Evolutionary conservation across 2,888 invertebrate species (phyloP), one percentile per base, ranked within the genome.

Genomic region (Bhutanitis thaidina): DNA sequence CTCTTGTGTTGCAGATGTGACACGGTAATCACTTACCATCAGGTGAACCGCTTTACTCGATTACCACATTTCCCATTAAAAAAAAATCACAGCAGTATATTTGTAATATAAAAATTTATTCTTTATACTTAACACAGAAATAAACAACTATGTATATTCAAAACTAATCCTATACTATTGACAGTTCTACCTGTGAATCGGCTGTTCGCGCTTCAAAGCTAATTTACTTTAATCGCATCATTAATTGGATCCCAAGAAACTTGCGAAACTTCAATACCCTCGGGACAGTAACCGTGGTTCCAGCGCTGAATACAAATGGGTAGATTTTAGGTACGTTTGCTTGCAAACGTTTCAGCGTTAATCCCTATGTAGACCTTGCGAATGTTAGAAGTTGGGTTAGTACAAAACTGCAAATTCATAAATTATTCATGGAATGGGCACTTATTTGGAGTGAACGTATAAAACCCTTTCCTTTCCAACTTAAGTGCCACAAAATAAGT

Each of bases 181-280:
- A n/a, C 5, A 20, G 58, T 54, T 54, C 45, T 51, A 44, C 57
- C 50, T 51, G 54, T 56, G 64, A 73, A 74, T 68, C 65, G 76
- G 69, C 67, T 69, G 67, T 80, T 80, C 70, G 70, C 80, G 77
- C 79, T 75, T 81, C 74, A 67, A 69, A 79, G 70, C 78, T 80
- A 82, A 85, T 84, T 81, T 74, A 69, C 73, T 76, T 80, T 78
- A 84, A 87, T 85, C 80, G 81, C 64, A 69, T 73, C 82, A 86
- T 87, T 86, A 87, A 85, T 86, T 81, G 80, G 75, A 69, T 69
- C 70, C 64, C 55, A 51, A 57, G 71, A 69, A 81, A 84, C 73
- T 84, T 80, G 73, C 62, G 70, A 75, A 82, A 81, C 74, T 82
- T 69, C 69, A 65, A 75, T 76, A 68, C 72, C 72, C 71, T 49